phyloP scores from a whole-genome alignment of 2,797 vertebrate species.

The Lepilemur septentrionalis region DNA sequence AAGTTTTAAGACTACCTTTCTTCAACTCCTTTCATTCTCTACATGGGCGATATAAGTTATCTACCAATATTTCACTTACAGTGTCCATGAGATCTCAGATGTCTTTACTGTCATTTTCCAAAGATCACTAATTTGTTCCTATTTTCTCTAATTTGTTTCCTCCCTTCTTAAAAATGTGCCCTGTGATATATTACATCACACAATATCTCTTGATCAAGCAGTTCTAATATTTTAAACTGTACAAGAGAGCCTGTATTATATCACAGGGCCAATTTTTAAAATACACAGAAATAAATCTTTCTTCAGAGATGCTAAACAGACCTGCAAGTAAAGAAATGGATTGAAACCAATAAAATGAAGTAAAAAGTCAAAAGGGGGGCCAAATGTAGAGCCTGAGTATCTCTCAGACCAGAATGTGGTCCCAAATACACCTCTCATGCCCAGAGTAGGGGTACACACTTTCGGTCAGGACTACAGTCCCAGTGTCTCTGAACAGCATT shows the following conservation, averaged over 20 bases:
- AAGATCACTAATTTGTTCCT: neutral
- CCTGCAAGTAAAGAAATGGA: neutral
- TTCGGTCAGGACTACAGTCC: neutral
- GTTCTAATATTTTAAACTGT: neutral
- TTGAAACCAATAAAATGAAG: conserved; percentile 2
- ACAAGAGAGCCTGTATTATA: neutral
- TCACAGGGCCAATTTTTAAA: neutral
- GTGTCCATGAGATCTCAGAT: neutral
- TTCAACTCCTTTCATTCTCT: neutral
- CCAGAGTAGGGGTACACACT: neutral
- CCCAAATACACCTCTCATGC: neutral
- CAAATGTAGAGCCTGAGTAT: neutral
- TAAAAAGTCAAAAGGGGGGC: neutral
- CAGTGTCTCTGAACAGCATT: neutral
- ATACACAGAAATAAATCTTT: conserved; percentile 19
- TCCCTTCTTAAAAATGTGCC: conserved; percentile 18
- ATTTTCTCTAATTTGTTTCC: neutral
- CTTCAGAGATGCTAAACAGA: neutral
- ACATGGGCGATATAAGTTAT: neutral
- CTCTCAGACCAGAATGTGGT: neutral
- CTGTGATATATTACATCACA: neutral
- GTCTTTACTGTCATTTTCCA: neutral
- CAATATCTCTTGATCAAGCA: neutral
- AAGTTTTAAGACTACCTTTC: neutral
- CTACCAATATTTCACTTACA: neutral